Evolutionary conservation across 2,113 vertebrate species (phyloP), one percentile per base, ranked within the genome.

Genomic region (Gallinago paraguaiae): DNA sequence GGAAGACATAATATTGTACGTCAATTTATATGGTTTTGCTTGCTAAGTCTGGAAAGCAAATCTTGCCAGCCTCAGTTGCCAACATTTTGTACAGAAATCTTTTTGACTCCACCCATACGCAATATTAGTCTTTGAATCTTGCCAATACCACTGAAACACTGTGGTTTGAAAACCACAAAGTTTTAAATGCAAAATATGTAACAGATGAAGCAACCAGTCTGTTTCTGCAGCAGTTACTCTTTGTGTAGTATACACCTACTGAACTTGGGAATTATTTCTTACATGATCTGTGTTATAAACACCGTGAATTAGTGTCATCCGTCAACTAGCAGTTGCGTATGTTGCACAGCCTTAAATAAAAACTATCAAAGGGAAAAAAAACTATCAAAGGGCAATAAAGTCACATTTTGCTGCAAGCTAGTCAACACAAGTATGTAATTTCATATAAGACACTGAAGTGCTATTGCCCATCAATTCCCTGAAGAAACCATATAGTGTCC

Each of bases 121-220:
- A 88, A 20, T 75, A 92, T 88, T 77, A 94, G 61, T 35, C 69
- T 92, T 93, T 72, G n/a, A 92, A 68, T 57, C 83, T n/a, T 85
- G 80, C 92, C 92, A 96, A 79, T 69, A 94, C 48, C 83, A 76
- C 61, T 82, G 88, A 92, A 94, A 93, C 90, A 72, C 10, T 64
- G 95, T 61, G 89, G 94, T 92, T 93, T 86, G 60, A 70, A 95
- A 95, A 78, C 72, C 91, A 88, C 72, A 17, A 70, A 67, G 35
- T 89, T 92, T 92, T 81, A 86, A 86, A 92, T 67, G 76, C 43
- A 81, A 88, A 94, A 75, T 64, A 75, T 7, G 6, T 65, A 90
- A 75, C 57, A 93, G 88, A 90, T 87, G 61, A 93, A 92, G 81
- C 65, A 95, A 87, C 10, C 48, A 86, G 80, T 19, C 57, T 23